phyloP scores from a whole-genome alignment of 2,113 vertebrate genomes.

The Eidolon helvum region DNA sequence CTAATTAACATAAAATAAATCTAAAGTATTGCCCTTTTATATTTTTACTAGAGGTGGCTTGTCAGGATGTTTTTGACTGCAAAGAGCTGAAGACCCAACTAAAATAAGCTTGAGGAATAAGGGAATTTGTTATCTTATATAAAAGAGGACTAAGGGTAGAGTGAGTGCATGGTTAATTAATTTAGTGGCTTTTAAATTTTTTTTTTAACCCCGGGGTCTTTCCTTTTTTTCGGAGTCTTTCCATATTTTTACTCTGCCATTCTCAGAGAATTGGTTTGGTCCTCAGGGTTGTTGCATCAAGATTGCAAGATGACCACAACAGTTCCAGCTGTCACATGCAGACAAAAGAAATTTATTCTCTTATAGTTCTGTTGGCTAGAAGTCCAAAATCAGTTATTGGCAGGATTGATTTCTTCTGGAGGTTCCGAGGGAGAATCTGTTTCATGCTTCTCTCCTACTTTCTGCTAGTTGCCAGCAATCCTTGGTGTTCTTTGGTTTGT shows the following conservation, averaged over 20 bases:
- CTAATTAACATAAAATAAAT: conserved; percentile 39
- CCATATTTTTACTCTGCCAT: conserved; percentile 1
- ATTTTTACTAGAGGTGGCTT: background rate
- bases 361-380: background rate
- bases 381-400: background rate
- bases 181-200: conserved; percentile 36
- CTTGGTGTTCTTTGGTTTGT: background rate
- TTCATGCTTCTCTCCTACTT: background rate
- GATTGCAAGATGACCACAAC: background rate
- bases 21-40: conserved; percentile 24
- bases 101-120: conserved; percentile 52
- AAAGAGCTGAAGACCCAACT: background rate
- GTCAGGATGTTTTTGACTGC: conserved; percentile 8
- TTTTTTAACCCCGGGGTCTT: background rate
- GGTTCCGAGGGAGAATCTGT: background rate
- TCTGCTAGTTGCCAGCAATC: background rate
- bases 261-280: conserved; percentile 16
- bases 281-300: background rate
- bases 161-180: conserved; percentile 29
- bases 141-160: background rate
- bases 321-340: conserved; percentile 19
- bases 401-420: conserved; percentile 1
- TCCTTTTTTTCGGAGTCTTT: background rate
- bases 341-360: background rate
- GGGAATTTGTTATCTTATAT: background rate